Conservation (phyloP, 2,888 invertebrate species). For the Ramazzottius varieornatus region DNA sequence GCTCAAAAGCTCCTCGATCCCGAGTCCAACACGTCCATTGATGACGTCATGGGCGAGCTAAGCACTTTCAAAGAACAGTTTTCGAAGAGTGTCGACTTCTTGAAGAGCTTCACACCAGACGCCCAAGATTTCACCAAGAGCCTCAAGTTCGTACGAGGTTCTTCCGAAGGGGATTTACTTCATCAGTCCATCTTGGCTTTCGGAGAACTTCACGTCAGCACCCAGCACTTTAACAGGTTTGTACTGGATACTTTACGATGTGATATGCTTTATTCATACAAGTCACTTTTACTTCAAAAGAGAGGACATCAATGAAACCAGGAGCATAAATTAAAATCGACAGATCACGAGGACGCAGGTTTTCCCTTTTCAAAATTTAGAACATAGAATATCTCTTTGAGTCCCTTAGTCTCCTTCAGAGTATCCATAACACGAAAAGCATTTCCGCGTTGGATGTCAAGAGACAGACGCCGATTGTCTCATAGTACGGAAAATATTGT, state of each 20-base stretch:
- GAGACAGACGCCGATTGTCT: too few relatives aligned
- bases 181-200: slow-evolving; percentile 58
- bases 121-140: slow-evolving; percentile 56
- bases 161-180: slow-evolving; percentile 63
- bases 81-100: slow-evolving; percentile 75
- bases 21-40: slow-evolving; percentile 39
- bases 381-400: too few relatives aligned
- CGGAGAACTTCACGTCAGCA: slow-evolving; percentile 61
- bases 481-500: too few relatives aligned
- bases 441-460: too few relatives aligned
- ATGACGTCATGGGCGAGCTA: slow-evolving; percentile 59
- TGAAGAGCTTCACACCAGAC: slow-evolving; percentile 73
- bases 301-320: slow-evolving; percentile 27
- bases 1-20: slow-evolving; percentile 56
- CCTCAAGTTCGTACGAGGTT: slow-evolving; percentile 53
- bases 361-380: too few relatives aligned
- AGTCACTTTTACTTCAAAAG: too few relatives aligned
- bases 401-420: too few relatives aligned
- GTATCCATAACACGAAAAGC: too few relatives aligned
- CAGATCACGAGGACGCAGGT: too few relatives aligned
- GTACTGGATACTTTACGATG: too few relatives aligned
- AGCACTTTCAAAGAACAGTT: slow-evolving; percentile 51
- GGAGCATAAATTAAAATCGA: slow-evolving; percentile 23
- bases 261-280: too few relatives aligned
- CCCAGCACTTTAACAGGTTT: slow-evolving; percentile 25